These are phyloP conservation scores for Volucella bombylans DNA, from an alignment of 2,888 invertebrate genomes.

Conservation along the genomic window DNA sequence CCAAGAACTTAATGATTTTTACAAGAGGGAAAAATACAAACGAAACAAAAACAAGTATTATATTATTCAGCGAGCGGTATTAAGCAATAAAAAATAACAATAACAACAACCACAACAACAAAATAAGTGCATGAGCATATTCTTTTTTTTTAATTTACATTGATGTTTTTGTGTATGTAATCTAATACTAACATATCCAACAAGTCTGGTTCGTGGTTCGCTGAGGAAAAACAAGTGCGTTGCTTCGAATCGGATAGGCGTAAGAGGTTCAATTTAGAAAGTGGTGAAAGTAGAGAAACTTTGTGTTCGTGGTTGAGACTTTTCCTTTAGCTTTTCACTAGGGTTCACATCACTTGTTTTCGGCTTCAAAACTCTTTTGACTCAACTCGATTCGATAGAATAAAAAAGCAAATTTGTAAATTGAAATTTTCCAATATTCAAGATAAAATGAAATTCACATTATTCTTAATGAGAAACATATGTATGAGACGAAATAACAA, in stretches of 20 bases:
- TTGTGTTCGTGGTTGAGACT: slow-evolving; percentile 61
- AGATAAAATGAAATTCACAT: slow-evolving; percentile 29
- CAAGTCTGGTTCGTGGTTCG: slow-evolving; percentile 64
- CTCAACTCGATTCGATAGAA: not conserved
- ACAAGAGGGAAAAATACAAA: slow-evolving; percentile 29
- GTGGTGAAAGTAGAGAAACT: slow-evolving; percentile 74
- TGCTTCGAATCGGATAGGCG: slow-evolving; percentile 53
- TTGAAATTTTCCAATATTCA: slow-evolving; percentile 11
- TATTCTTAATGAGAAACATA: slow-evolving; percentile 23
- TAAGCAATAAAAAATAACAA: slow-evolving; percentile 38
- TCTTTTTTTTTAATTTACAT: slow-evolving; percentile 42
- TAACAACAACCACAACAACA: slow-evolving; percentile 7
- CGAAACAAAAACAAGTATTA: slow-evolving; percentile 32
- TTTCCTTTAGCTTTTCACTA: slow-evolving; percentile 69
- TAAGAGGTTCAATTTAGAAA: slow-evolving; percentile 73
- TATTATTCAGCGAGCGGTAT: slow-evolving; percentile 11
- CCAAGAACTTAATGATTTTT: slow-evolving; percentile 44
- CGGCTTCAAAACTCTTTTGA: slow-evolving; percentile 18
- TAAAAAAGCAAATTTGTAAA: slow-evolving; percentile 2
- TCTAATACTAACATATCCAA: slow-evolving; percentile 73
- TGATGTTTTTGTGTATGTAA: slow-evolving; percentile 65
- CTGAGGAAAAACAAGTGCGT: slow-evolving; percentile 72
- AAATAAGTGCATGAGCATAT: slow-evolving; percentile 29
- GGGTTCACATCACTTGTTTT: slow-evolving; percentile 60
- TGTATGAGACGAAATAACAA: slow-evolving; percentile 29